Conservation (phyloP, 2,113 vertebrate genomes). For the Porphyrio hochstetteri region DNA sequence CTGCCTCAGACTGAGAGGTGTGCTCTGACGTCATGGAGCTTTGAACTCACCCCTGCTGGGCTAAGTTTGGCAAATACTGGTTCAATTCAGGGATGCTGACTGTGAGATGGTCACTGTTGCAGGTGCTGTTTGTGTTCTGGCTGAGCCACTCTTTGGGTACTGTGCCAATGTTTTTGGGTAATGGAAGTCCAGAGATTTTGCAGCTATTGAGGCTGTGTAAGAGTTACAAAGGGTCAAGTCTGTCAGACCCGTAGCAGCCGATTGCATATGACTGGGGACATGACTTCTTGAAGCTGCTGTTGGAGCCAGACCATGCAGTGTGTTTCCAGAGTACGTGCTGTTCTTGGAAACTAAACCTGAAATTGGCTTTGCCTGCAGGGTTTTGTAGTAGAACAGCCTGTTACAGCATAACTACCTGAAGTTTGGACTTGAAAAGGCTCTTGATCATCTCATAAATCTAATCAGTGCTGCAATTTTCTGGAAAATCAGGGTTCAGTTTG, state of each 20-base stretch:
- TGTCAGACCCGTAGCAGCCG: not conserved
- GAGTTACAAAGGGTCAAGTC: not conserved
- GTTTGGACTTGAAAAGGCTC: not conserved
- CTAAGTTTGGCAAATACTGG: not conserved
- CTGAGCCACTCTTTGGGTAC: not conserved
- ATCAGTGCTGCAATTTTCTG: constrained; percentile 24
- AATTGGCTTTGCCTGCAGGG: not conserved
- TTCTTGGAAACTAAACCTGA: not conserved
- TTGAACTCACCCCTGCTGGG: accelerated
- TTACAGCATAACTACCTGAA: not conserved
- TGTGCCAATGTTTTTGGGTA: accelerated
- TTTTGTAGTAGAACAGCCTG: constrained; percentile 20
- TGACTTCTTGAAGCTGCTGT: not conserved
- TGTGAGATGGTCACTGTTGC: accelerated
- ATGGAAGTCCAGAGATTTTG: not conserved
- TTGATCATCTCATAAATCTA: constrained; percentile 24
- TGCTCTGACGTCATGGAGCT: not conserved
- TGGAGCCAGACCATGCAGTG: not conserved
- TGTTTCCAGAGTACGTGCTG: not conserved
- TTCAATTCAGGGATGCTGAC: not conserved
- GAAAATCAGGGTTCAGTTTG: not conserved
- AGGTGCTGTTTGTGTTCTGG: not conserved
- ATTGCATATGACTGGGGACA: not conserved
- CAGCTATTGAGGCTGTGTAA: accelerated
- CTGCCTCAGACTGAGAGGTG: not conserved